Base-by-base conservation (phyloP, 2,113 vertebrate species). In the Labrus mixtus region DNA sequence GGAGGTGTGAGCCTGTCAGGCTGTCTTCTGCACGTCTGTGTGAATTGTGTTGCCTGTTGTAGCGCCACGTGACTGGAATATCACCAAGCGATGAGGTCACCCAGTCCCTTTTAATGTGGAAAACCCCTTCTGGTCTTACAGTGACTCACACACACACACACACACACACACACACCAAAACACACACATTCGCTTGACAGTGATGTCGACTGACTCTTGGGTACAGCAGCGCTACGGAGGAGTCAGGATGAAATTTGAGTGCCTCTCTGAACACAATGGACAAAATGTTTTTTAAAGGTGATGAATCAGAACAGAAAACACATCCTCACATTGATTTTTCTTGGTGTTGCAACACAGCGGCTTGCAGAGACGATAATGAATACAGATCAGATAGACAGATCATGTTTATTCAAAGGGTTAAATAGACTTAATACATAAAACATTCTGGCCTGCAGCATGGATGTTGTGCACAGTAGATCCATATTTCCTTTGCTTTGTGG, bases 81-180 rank as follows among this genome's bases (percentile, higher is more conserved):
- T 87, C 85, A 89, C 78, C 70, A 68, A 79, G 84, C 51, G 64
- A 84, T 88, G 88, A 87, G 87, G 91, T 91, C 87, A 86, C 64
- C 56, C 63, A 90, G 78, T 89, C 79, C 68, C 72, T 82, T 66
- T 82, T 83, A 79, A 79, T 86, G 77, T 87, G 88, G 84, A 88
- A 92, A 90, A 91, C 63, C 88, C 90, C 88, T 91, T 85, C 91
- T 93, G 87, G 83, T 88, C 84, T 55, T 76, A 84, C 41, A 76
- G 58, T 89, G 89, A 91, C 56, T 89, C 69, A 67, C 50, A 57
- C 39, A 73, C 10, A 23, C 59, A 43, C n/a, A 87, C 46, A 78
- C 78, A 83, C 59, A 68, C 23, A 78, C 56, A 45, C 57, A 62
- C 43, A 45, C 11, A 39, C 5, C 50, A 66, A 77, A 51, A 70